Conservation (phyloP, 92 coral and sea anemone species). For the Siderastrea radians region DNA sequence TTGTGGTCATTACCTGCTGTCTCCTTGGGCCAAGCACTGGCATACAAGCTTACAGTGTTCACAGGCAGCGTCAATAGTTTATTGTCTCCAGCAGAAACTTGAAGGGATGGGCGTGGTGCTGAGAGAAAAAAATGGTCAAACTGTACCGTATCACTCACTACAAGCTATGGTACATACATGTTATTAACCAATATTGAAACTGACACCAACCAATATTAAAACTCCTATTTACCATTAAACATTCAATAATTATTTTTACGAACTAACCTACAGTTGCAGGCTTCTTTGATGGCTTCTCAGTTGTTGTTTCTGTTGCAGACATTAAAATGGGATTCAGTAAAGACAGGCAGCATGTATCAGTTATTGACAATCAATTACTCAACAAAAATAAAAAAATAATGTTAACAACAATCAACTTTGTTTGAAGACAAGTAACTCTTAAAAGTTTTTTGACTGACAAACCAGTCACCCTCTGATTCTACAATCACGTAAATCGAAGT, state of each 20-base stretch:
- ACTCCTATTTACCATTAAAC: background rate
- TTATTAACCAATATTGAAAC: too few species aligned
- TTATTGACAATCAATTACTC: too few species aligned
- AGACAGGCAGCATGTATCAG: too few species aligned
- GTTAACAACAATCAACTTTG: too few species aligned
- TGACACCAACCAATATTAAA: background rate
- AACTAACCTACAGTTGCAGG: slow-evolving; percentile 27
- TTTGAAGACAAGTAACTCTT: too few species aligned
- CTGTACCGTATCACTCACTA: too few species aligned
- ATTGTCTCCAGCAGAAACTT: slow-evolving; percentile 95
- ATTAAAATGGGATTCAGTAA: background rate
- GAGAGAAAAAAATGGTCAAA: background rate
- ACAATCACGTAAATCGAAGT: too few species aligned
- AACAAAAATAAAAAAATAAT: too few species aligned
- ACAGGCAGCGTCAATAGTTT: slow-evolving; percentile 84
- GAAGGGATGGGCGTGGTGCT: slow-evolving; percentile 82
- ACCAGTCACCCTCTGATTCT: too few species aligned
- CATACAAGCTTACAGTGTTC: slow-evolving; percentile 91
- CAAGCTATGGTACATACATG: too few species aligned
- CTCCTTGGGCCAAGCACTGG: slow-evolving; percentile 98
- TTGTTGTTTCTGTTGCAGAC: slow-evolving; percentile 14
- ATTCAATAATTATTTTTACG: background rate
- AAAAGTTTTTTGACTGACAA: too few species aligned
- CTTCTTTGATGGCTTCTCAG: slow-evolving; percentile 6
- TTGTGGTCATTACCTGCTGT: slow-evolving; percentile 52